These are phyloP conservation scores for Hyphantria cunea DNA, from an alignment of 1,140 invertebrate genomes.

Conservation along the genomic window DNA sequence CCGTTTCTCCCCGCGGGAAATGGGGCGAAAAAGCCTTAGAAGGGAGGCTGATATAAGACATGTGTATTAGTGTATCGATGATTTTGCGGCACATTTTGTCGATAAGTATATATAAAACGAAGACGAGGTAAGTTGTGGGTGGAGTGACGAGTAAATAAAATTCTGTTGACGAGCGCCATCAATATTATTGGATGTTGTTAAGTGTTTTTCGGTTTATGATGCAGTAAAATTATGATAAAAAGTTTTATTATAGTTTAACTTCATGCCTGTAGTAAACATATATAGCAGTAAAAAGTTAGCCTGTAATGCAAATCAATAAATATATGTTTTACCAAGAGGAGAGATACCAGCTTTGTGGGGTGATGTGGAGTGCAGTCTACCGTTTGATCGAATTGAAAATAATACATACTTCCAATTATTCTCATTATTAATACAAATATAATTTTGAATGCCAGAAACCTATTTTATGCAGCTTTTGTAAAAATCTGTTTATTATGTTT, in stretches of 20 bases:
- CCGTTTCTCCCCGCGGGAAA: slow-evolving; percentile 50
- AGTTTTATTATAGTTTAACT: neutral
- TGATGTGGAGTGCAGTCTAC: too few relatives aligned
- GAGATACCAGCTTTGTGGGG: too few relatives aligned
- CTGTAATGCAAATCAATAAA: too few relatives aligned
- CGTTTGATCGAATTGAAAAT: too few relatives aligned
- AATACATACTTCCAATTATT: too few relatives aligned
- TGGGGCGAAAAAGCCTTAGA: slow-evolving; percentile 32
- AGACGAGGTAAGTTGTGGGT: slow-evolving; percentile 1
- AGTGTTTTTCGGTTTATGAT: slow-evolving; percentile 5
- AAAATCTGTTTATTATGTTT: too few relatives aligned
- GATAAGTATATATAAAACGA: slow-evolving; percentile 13
- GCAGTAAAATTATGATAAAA: neutral
- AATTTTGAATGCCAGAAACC: too few relatives aligned
- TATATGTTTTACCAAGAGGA: too few relatives aligned
- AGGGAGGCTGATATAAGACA: slow-evolving; percentile 31
- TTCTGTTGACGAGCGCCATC: slow-evolving; percentile 11
- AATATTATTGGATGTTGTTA: slow-evolving; percentile 16
- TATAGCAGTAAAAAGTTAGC: too few relatives aligned
- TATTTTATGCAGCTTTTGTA: too few relatives aligned
- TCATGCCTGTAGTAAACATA: too few relatives aligned
- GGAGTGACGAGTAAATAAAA: slow-evolving; percentile 26
- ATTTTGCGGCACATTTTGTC: slow-evolving; percentile 38
- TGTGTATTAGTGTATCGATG: slow-evolving; percentile 51
- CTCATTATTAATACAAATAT: too few relatives aligned